Conservation (phyloP, 2,113 vertebrate genomes). For the Megaceryle maxima region DNA sequence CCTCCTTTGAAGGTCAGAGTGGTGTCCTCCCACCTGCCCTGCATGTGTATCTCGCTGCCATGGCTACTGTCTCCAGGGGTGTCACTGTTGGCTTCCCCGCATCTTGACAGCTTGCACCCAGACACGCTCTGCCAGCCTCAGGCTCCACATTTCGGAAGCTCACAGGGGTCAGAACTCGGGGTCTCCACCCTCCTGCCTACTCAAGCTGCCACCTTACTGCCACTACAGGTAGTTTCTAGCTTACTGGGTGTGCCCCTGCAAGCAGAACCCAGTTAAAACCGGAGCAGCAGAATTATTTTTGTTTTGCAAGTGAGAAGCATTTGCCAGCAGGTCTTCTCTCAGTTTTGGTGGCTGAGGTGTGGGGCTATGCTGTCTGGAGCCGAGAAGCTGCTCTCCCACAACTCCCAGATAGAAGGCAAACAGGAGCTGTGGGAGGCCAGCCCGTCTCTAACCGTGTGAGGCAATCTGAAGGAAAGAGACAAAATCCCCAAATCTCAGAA, state of each 20-base stretch:
- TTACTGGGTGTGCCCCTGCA: neutral
- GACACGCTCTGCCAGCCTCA: accelerated
- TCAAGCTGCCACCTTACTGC: neutral
- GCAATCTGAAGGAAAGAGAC: slow-evolving; percentile 69
- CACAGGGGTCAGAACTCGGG: neutral
- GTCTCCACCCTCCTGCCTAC: accelerated
- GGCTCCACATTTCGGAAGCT: neutral
- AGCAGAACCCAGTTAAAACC: neutral
- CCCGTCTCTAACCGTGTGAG: slow-evolving; percentile 35
- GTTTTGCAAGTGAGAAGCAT: accelerated
- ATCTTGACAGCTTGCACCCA: neutral
- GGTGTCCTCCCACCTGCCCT: neutral
- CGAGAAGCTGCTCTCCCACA: slow-evolving; percentile 39
- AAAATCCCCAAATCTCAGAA: slow-evolving; percentile 79
- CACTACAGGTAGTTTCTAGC: neutral
- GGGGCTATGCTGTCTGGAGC: slow-evolving; percentile 14
- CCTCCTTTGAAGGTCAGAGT: neutral
- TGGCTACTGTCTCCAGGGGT: accelerated
- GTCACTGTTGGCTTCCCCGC: neutral
- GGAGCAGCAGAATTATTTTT: accelerated
- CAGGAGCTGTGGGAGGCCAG: slow-evolving; percentile 54
- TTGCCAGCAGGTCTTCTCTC: neutral
- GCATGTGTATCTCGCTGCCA: accelerated
- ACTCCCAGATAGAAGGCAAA: slow-evolving; percentile 62
- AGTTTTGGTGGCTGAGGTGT: neutral